phyloP scores from a whole-genome alignment of 2,888 invertebrate species.

The Lepidonotus clava region DNA sequence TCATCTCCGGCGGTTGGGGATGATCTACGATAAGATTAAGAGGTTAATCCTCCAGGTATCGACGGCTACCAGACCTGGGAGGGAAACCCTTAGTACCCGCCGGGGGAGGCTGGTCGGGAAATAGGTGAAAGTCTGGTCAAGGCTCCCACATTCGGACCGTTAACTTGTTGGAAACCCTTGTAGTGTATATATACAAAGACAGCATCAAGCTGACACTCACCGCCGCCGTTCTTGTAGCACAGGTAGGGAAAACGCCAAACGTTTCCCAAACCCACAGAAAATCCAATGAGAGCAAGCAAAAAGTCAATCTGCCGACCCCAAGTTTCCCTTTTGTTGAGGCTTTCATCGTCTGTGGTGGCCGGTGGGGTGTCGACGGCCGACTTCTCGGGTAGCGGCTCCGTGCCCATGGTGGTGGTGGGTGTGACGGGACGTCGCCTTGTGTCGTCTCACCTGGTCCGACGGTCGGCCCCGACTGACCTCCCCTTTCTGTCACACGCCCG shows the following conservation, averaged over 20 bases:
- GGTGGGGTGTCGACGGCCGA: not conserved
- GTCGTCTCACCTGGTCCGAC: too few species aligned
- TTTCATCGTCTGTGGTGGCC: not conserved
- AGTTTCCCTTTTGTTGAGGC: conserved; percentile 8
- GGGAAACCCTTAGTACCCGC: too few species aligned
- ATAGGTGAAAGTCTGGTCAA: not conserved
- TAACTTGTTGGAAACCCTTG: not conserved
- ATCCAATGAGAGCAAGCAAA: not conserved
- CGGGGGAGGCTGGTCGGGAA: too few species aligned
- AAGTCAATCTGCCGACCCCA: conserved; percentile 4
- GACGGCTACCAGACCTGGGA: not conserved
- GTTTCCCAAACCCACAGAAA: conserved; percentile 12
- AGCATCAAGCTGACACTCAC: not conserved
- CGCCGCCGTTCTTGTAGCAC: conserved; percentile 23
- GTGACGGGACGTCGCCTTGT: not conserved
- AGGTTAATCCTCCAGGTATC: not conserved
- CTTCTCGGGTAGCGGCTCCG: not conserved
- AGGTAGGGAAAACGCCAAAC: conserved; percentile 17
- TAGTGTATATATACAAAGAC: not conserved
- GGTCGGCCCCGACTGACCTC: not conserved
- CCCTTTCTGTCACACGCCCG: not conserved
- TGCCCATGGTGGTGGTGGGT: not conserved
- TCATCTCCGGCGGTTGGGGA: too few species aligned
- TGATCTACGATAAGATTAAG: not conserved
- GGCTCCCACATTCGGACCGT: not conserved